Base-by-base conservation (phyloP, 2,888 invertebrate species). In the Tenodera sinensis region DNA sequence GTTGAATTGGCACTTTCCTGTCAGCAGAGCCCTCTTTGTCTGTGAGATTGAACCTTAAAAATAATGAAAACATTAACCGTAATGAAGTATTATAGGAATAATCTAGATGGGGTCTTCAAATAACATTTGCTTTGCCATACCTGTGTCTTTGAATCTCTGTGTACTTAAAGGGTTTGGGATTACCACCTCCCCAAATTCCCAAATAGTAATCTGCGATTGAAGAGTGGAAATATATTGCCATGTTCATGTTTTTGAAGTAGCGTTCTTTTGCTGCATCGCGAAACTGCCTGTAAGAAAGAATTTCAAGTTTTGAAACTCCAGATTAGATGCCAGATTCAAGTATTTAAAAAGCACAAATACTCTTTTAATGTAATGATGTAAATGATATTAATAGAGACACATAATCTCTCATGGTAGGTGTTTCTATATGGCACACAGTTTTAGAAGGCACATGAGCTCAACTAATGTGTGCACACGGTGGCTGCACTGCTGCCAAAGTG, bases 191-290 rank as follows among this genome's bases (percentile, higher is more conserved):
- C 98, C 99, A 99, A 89, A 98, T 98, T 0, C 99, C 99, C 30
- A 99, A 94, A 93, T 98, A 99, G 93, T 99, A 99, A 93, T 99
- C 99, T 1, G 99, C 99, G 91, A 99, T 98, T 94, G 98, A 98
- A 0, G 99, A 98, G 93, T 99, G 99, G 92, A 99, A 99, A 93
- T 98, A 98, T 93, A 97, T 97, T 0, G 98, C 97, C 96, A 98
- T 98, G 93, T 98, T 98, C 95, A 98, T 97, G 92, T 99, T 99
- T 93, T 98, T 98, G 94, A 99, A 99, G 93, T 99, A 99, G 85
- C 99, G 94, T 93, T 99, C 99, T 88, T 96, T 96, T 0, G 99
- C 99, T 0, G 99, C 96, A 92, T 98, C 98, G 1, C 98, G 95
- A 93, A 99, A 99, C 93, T 99, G 99, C 89, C 98, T 95, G 90